A percentile compares a stretch with the other conserved stretches of the same genome.
These are phyloP conservation scores for Lepus americanus DNA, from an alignment of 2,113 vertebrate species.

Conservation along the genomic window DNA sequence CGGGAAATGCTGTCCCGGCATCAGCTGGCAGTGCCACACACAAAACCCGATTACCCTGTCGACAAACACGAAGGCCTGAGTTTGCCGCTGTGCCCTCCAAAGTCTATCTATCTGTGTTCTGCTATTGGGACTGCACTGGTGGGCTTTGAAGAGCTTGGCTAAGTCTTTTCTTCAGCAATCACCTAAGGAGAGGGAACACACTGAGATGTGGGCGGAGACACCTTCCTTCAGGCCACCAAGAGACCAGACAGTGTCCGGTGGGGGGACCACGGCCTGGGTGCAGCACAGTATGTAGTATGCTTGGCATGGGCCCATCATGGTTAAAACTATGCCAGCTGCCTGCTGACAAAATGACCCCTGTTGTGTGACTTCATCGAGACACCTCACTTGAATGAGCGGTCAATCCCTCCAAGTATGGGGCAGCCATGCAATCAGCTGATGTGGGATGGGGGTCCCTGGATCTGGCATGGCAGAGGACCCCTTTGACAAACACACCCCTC, in stretches of 20 bases:
- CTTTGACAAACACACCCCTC: slow-evolving; percentile 91
- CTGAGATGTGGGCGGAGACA: slow-evolving; percentile 85
- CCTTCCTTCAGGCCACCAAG: slow-evolving; percentile 87
- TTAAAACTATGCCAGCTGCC: slow-evolving; percentile 91
- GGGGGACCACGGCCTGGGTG: slow-evolving; percentile 90
- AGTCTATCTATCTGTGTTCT: background rate
- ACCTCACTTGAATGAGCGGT: slow-evolving; percentile 91
- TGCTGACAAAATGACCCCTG: slow-evolving; percentile 91
- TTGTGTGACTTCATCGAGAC: slow-evolving; percentile 92
- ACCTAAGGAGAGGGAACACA: slow-evolving; percentile 86
- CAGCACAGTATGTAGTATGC: slow-evolving; percentile 89
- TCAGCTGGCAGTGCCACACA: background rate
- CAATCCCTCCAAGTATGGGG: slow-evolving; percentile 91
- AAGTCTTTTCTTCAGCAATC: slow-evolving; percentile 88
- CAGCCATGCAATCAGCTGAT: slow-evolving; percentile 91
- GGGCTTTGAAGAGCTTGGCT: slow-evolving; percentile 86
- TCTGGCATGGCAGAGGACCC: slow-evolving; percentile 91
- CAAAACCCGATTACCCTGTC: background rate
- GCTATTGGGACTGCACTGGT: background rate
- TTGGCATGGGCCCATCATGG: slow-evolving; percentile 90
- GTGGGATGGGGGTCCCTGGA: slow-evolving; percentile 89
- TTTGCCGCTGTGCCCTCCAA: background rate
- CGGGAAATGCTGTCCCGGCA: background rate
- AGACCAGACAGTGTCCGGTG: slow-evolving; percentile 91
- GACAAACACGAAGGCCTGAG: background rate